Base-by-base conservation (phyloP, 92 coral and sea anemone genomes). In the Palythoa grandis region DNA sequence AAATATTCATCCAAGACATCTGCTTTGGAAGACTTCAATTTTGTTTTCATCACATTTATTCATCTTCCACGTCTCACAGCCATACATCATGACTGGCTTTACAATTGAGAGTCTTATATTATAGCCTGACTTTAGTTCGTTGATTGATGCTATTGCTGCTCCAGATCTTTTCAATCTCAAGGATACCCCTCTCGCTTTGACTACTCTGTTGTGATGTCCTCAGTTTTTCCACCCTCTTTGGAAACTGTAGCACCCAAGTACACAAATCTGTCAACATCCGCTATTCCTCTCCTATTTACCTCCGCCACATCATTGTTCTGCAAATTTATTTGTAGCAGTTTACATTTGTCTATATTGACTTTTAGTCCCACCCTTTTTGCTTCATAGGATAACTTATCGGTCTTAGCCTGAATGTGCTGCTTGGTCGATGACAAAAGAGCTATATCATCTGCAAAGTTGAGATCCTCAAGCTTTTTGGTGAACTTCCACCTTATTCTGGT, bases 161-260 rank as follows among this genome's bases (percentile, higher is more conserved):
- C 35, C 35, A 29, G 35, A 29, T 29, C 1, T 29, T 29, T 29
- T 29, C 35, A 29, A 29, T 29, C 35, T 29, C 35, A 29, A 29
- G 35, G 1, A 29, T 29, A 29, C 1, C 35, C 1, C 35, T 29
- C 35, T 29, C 35, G 35, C 35, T 0, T 29, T 29, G 35, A 29
- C 35, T 29, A 29, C 35, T 29, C 35, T 29, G 35, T 29, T 29
- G 35, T 29, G 35, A 29, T 29, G 35, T 29, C 35, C 1, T 29
- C 35, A 29, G 35, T 29, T 17, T 4, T 2, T 66, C 71, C 20
- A 4, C 20, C 17, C 16, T 66, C 37, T 66, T 7, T 66, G 17
- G 71, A 66, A 66, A 66, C 71, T 66, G 71, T 25, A 66, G 71
- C 71, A 4, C 20, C 71, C 71, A 66, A 66, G 20, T 66, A 66